These are phyloP conservation scores for Steinernema scapterisci DNA, from an alignment of 2,888 invertebrate genomes.

Conservation along the genomic window DNA sequence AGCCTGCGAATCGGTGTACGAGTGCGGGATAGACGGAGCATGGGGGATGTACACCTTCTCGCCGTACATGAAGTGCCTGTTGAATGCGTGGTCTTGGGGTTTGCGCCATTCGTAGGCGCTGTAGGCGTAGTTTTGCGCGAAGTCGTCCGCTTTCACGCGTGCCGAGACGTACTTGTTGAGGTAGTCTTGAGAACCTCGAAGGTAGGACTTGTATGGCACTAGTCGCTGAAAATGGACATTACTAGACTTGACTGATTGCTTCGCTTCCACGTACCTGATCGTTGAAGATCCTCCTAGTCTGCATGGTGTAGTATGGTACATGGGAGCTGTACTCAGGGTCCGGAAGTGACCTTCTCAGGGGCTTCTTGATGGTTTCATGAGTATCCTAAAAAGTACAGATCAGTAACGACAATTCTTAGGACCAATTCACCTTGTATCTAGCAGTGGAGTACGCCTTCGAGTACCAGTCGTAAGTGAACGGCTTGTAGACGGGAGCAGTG, in stretches of 20 bases:
- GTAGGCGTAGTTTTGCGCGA: constrained; percentile 64
- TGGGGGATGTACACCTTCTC: constrained; percentile 45
- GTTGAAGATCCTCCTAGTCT: constrained; percentile 64
- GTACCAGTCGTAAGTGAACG: constrained; percentile 60
- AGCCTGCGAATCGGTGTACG: constrained; percentile 47
- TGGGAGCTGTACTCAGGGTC: constrained; percentile 47
- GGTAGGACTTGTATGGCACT: constrained; percentile 52
- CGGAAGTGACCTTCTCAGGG: constrained; percentile 34
- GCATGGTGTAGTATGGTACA: constrained; percentile 65
- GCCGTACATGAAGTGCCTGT: constrained; percentile 60
- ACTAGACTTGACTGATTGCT: not conserved
- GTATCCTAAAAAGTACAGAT: constrained; percentile 50
- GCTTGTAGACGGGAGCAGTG: constrained; percentile 65
- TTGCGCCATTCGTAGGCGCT: constrained; percentile 66
- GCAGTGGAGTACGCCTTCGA: constrained; percentile 51
- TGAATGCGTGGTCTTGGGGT: constrained; percentile 64
- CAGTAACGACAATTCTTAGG: no score
- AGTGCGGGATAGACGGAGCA: constrained; percentile 50
- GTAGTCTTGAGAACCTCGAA: constrained; percentile 63
- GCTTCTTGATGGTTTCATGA: constrained; percentile 55
- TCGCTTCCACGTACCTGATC: constrained; percentile 59
- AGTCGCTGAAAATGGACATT: constrained; percentile 47
- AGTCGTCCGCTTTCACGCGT: constrained; percentile 64
- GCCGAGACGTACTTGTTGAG: constrained; percentile 63
- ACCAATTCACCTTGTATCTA: constrained; percentile 45